Conservation (phyloP, 2,797 vertebrate genomes). For the Argyrosomus regius region DNA sequence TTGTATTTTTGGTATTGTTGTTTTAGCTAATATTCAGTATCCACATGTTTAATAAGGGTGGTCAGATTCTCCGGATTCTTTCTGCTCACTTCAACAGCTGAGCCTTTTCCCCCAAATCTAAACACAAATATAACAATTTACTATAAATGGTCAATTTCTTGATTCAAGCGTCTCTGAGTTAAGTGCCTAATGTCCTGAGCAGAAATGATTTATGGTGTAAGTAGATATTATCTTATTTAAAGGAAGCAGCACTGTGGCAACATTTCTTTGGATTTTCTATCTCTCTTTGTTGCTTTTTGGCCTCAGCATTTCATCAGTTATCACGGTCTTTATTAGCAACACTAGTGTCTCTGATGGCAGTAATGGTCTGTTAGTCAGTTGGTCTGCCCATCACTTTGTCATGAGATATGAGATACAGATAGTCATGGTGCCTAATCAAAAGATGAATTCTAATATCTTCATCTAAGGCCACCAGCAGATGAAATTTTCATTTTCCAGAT, state of each 20-base stretch:
- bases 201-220: slow-evolving; percentile 11
- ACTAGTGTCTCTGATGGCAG: background rate
- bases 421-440: background rate
- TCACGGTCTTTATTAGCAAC: background rate
- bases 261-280: background rate
- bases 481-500: no score
- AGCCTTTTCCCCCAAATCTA: background rate
- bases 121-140: background rate
- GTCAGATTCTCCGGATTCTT: slow-evolving; percentile 9
- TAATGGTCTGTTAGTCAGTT: background rate
- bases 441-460: background rate
- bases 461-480: background rate
- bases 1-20: background rate
- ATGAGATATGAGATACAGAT: background rate
- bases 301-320: no score
- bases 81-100: background rate
- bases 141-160: slow-evolving; percentile 1
- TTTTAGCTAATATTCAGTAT: slow-evolving; percentile 1
- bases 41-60: background rate
- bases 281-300: background rate
- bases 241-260: background rate
- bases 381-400: background rate
- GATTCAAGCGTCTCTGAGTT: background rate
- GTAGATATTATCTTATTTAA: background rate
- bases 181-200: background rate